A percentile compares a stretch with the other conserved stretches of the same genome.
Evolutionary conservation across 2,113 vertebrate species (phyloP).

Genomic region (Tonatia bakeri): DNA sequence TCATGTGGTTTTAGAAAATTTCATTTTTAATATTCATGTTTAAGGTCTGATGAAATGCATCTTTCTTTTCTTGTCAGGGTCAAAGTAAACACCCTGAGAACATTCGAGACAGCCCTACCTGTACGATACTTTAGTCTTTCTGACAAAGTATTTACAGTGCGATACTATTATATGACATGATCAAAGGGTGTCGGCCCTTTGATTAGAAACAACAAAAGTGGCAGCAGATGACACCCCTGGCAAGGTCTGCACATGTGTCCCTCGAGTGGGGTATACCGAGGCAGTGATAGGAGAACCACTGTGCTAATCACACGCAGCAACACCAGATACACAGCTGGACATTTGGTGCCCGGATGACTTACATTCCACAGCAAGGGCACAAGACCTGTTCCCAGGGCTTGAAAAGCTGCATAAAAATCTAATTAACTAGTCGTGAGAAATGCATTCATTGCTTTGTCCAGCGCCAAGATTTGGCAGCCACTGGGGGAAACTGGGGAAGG

Average conservation of each 20-base stretch:
- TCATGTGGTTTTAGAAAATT: neutral
- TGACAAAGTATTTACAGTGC: neutral
- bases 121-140: neutral
- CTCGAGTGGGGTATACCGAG: neutral
- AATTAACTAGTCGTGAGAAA: constrained; percentile 34
- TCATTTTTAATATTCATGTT: neutral
- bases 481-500: neutral
- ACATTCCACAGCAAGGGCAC: neutral
- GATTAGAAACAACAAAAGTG: constrained; percentile 45
- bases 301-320: neutral
- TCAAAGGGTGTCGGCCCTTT: constrained; percentile 56
- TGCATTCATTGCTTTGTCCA: neutral
- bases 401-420: neutral
- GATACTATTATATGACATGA: constrained; percentile 34
- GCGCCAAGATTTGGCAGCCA: neutral
- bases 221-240: neutral
- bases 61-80: neutral
- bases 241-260: neutral
- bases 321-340: neutral
- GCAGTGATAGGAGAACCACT: neutral
- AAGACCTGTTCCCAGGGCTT: neutral
- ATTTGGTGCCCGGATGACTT: neutral
- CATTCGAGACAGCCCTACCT: neutral
- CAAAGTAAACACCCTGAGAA: neutral
- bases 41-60: neutral